phyloP scores from a whole-genome alignment of 2,888 invertebrate genomes.

The Campopleginae sp. region DNA sequence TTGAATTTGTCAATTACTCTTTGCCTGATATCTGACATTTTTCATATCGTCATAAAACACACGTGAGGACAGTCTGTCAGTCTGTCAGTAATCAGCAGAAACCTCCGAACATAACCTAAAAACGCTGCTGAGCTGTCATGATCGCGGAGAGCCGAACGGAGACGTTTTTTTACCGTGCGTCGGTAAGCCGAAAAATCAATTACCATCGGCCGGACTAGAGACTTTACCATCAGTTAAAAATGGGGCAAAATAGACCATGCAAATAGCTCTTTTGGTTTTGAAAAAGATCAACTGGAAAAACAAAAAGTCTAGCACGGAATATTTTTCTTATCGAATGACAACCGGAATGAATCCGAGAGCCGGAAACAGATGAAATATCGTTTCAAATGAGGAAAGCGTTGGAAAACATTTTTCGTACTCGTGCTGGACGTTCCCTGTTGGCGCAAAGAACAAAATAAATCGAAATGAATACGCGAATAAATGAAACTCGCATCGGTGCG shows the following conservation, averaged over 20 bases:
- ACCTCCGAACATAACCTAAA: background rate
- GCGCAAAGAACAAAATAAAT: background rate
- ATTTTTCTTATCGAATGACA: background rate
- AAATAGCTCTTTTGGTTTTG: background rate
- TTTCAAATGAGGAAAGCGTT: no score
- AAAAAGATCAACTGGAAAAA: background rate
- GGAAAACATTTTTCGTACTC: background rate
- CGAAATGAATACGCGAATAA: background rate
- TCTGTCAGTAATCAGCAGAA: background rate
- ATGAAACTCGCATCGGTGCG: background rate
- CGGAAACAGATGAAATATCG: background rate
- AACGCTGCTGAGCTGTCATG: conserved; percentile 19
- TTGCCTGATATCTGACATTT: conserved; percentile 79
- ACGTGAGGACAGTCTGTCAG: background rate
- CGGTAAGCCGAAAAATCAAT: background rate
- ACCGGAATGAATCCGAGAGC: background rate
- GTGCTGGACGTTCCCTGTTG: background rate
- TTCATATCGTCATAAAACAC: conserved; percentile 9
- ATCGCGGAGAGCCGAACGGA: background rate
- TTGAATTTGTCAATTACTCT: conserved; percentile 85
- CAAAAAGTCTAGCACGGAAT: background rate
- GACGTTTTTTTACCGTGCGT: background rate
- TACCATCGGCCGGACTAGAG: background rate
- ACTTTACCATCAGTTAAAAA: background rate
- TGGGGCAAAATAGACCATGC: background rate